A percentile compares a stretch with the other conserved stretches of the same genome.
phyloP scores from a whole-genome alignment of 2,113 vertebrate genomes.

The Athene cunicularia region DNA sequence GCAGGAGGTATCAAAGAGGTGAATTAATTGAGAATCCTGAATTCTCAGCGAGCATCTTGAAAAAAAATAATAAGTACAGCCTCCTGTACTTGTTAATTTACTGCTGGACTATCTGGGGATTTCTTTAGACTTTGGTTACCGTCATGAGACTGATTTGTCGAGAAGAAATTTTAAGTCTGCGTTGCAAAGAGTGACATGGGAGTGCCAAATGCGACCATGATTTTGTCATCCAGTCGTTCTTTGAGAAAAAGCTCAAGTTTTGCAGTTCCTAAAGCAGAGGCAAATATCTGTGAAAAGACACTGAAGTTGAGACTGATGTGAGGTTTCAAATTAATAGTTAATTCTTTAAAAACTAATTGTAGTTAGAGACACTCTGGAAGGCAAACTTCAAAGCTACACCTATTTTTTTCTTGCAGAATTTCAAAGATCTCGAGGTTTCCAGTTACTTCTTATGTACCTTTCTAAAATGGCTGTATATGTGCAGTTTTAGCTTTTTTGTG shows the following conservation, averaged over 20 bases:
- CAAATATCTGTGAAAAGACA: not conserved
- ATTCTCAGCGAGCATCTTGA: not conserved
- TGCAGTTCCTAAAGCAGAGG: not conserved
- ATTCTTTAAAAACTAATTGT: not conserved
- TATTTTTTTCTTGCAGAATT: not conserved
- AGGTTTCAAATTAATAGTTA: not conserved
- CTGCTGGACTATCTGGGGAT: not conserved
- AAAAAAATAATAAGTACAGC: not conserved
- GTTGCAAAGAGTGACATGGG: fast-evolving
- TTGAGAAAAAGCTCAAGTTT: not conserved
- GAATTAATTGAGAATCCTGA: not conserved
- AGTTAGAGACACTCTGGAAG: not conserved
- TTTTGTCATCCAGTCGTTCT: not conserved
- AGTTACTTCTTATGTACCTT: not conserved
- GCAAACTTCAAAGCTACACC: not conserved
- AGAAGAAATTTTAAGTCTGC: not conserved
- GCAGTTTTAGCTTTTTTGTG: not conserved
- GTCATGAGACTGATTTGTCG: not conserved
- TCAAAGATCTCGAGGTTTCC: not conserved
- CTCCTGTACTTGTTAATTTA: not conserved
- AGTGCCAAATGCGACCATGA: not conserved
- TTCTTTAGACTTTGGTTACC: not conserved
- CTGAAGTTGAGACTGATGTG: not conserved
- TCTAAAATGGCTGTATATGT: not conserved
- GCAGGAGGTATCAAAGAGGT: not conserved